Evolutionary conservation across 2,113 vertebrate genomes (phyloP).

Genomic region (Irena cyanogastra): DNA sequence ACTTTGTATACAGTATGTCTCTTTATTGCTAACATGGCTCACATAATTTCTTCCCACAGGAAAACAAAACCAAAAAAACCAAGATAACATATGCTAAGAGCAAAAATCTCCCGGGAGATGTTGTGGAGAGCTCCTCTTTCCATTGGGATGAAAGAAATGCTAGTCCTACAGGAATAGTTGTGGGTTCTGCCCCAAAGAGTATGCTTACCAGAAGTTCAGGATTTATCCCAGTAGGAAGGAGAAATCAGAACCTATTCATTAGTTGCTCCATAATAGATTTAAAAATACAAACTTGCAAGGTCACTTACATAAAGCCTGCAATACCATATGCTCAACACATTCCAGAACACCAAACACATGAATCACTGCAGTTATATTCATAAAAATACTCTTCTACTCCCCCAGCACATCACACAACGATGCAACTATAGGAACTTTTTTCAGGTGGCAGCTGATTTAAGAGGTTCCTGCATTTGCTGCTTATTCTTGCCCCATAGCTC

Average conservation of each 20-base stretch:
- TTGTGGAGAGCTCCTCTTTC: neutral
- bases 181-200: neutral
- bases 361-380: constrained; percentile 66
- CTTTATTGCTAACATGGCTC: neutral
- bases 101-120: neutral
- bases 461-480: neutral
- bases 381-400: constrained; percentile 61
- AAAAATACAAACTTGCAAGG: constrained; percentile 58
- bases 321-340: constrained; percentile 64
- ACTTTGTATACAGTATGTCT: neutral
- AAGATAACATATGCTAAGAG: neutral
- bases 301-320: constrained; percentile 58
- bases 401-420: constrained; percentile 43
- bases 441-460: constrained; percentile 29
- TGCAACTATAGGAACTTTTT: constrained; percentile 25
- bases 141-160: neutral
- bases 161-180: neutral
- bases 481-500: neutral
- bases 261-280: constrained; percentile 56
- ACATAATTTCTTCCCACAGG: neutral
- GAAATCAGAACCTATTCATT: constrained; percentile 52
- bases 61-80: neutral
- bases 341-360: constrained; percentile 64
- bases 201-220: neutral
- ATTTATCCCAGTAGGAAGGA: neutral